A percentile compares a stretch with the other conserved stretches of the same genome.
phyloP scores from a whole-genome alignment of 2,888 invertebrate genomes.

The Amiota mariae region DNA sequence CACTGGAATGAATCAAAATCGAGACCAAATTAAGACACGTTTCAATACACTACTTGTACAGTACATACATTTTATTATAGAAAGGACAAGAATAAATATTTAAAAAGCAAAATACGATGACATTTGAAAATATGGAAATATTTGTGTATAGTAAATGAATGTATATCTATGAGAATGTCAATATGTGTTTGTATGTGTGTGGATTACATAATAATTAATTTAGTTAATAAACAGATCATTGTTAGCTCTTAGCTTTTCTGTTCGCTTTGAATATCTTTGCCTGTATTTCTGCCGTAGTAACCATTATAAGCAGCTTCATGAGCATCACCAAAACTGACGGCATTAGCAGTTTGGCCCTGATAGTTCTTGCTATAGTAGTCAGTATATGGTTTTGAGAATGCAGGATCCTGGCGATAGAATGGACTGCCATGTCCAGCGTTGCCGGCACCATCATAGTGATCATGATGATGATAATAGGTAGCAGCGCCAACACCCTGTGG shows the following conservation, averaged over 20 bases:
- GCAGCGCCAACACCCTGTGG: slow-evolving; percentile 84
- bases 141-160: no score
- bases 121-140: no score
- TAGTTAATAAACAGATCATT: slow-evolving; percentile 17
- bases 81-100: no score
- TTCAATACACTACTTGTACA: no score
- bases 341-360: slow-evolving; percentile 57
- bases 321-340: slow-evolving; percentile 79
- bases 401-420: slow-evolving; percentile 67
- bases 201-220: slow-evolving; percentile 24
- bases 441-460: slow-evolving; percentile 65
- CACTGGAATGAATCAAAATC: no score
- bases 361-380: slow-evolving; percentile 74
- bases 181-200: neutral
- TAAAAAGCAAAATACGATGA: no score
- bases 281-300: slow-evolving; percentile 79
- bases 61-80: no score
- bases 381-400: slow-evolving; percentile 70
- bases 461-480: slow-evolving; percentile 75
- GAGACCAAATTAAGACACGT: no score
- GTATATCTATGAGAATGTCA: neutral
- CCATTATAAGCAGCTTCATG: slow-evolving; percentile 84
- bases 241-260: slow-evolving; percentile 47
- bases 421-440: slow-evolving; percentile 52
- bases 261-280: slow-evolving; percentile 71